phyloP scores from a whole-genome alignment of 2,888 invertebrate species.

The Phyllotreta striolata region DNA sequence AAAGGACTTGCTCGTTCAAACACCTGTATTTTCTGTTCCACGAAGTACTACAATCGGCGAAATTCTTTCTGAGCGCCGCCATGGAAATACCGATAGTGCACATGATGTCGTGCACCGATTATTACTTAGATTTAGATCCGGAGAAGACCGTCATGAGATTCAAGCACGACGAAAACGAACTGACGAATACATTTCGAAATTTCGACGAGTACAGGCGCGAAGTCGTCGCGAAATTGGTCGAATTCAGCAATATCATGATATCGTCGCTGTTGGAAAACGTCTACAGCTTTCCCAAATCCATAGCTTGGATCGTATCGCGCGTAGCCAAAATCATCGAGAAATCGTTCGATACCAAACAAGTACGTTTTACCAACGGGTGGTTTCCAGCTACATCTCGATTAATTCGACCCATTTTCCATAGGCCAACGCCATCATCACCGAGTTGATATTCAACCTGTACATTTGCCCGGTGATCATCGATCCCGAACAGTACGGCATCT shows the following conservation, averaged over 20 bases:
- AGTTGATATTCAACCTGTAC: constrained; percentile 91
- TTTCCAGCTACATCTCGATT: background rate
- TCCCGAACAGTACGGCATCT: constrained; percentile 94
- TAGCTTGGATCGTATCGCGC: constrained; percentile 91
- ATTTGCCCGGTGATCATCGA: constrained; percentile 96
- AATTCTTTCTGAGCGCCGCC: constrained; percentile 91
- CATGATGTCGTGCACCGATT: constrained; percentile 89
- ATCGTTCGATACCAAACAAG: constrained; percentile 66
- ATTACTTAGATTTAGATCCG: constrained; percentile 91
- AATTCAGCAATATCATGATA: constrained; percentile 83
- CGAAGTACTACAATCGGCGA: constrained; percentile 89
- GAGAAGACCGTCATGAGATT: constrained; percentile 76
- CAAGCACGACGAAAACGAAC: constrained; percentile 46
- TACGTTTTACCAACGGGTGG: constrained; percentile 43
- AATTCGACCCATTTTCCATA: constrained; percentile 42
- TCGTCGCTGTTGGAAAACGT: constrained; percentile 83
- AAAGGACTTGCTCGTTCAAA: constrained; percentile 87
- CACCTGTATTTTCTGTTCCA: constrained; percentile 87
- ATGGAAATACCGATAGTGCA: constrained; percentile 91
- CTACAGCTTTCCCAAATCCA: constrained; percentile 87
- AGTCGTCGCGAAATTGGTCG: constrained; percentile 80
- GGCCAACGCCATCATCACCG: constrained; percentile 79
- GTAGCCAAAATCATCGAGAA: constrained; percentile 76
- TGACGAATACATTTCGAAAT: constrained; percentile 47
- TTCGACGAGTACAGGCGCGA: constrained; percentile 81